A percentile compares a stretch with the other conserved stretches of the same genome.
These are phyloP conservation scores for Drosophila neotestacea DNA, from an alignment of 2,888 invertebrate genomes.

Conservation along the genomic window DNA sequence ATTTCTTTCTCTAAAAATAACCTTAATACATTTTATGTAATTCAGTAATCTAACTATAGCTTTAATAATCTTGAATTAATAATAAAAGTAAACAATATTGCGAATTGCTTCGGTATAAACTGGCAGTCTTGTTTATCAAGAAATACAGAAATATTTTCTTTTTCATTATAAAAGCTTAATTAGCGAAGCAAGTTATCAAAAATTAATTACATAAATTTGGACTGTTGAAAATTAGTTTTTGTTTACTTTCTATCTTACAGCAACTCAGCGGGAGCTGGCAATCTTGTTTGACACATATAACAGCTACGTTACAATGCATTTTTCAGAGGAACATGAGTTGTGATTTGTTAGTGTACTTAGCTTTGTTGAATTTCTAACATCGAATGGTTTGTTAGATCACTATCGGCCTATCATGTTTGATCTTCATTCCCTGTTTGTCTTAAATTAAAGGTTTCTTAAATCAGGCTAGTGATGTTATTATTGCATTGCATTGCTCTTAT, in stretches of 20 bases:
- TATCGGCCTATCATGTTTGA: background rate
- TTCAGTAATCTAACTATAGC: background rate
- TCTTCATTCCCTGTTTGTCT: background rate
- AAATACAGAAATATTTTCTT: background rate
- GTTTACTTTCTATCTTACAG: slow-evolving; percentile 24
- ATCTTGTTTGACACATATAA: slow-evolving; percentile 57
- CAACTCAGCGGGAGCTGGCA: slow-evolving; percentile 43
- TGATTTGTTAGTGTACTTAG: slow-evolving; percentile 51
- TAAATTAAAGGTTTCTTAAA: slow-evolving; percentile 56
- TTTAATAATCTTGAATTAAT: background rate
- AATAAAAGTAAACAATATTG: background rate
- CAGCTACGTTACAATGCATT: slow-evolving; percentile 44
- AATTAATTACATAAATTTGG: no score
- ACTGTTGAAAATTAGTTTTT: background rate
- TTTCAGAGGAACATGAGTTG: slow-evolving; percentile 50
- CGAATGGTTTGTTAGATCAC: slow-evolving; percentile 52
- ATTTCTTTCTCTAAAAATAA: no score
- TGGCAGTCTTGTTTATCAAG: no score
- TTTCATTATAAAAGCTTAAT: background rate
- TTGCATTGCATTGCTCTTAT: slow-evolving; percentile 13
- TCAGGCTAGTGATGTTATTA: slow-evolving; percentile 56
- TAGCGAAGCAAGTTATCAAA: no score
- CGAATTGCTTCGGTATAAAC: background rate
- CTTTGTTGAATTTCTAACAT: slow-evolving; percentile 60
- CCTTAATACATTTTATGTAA: background rate